A percentile compares a stretch with the other conserved stretches of the same genome.
Conservation (phyloP, 2,888 invertebrate species). For the Thelaira solivaga region DNA sequence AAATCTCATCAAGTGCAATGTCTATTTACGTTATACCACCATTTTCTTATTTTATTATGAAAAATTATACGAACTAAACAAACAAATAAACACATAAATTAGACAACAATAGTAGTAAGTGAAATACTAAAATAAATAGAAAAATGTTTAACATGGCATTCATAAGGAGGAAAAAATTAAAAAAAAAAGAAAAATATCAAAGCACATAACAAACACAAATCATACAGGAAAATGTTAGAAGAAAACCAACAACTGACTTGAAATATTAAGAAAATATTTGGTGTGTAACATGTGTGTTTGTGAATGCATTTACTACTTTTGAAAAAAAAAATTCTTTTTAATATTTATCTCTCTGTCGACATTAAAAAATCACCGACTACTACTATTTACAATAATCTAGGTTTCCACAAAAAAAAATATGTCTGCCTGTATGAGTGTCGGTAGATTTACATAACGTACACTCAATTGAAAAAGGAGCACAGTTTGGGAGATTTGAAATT, state of each 20-base stretch:
- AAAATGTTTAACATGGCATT: conserved; percentile 34
- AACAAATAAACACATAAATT: conserved; percentile 8
- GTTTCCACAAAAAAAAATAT: too few relatives aligned
- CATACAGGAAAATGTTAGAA: conserved; percentile 10
- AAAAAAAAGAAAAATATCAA: background rate
- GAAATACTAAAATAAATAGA: conserved; percentile 24
- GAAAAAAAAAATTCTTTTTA: too few relatives aligned
- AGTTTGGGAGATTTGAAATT: too few relatives aligned
- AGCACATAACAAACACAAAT: too few relatives aligned
- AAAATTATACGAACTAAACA: conserved; percentile 23
- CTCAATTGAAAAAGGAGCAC: too few relatives aligned
- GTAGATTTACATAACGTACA: too few relatives aligned
- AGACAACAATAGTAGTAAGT: conserved; percentile 28
- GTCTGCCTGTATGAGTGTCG: too few relatives aligned
- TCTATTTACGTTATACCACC: conserved; percentile 26
- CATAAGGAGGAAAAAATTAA: background rate
- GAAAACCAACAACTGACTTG: conserved; percentile 47
- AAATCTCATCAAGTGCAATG: conserved; percentile 59
- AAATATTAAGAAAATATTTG: background rate
- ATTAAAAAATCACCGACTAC: too few relatives aligned
- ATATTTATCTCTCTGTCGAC: too few relatives aligned
- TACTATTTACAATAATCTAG: too few relatives aligned
- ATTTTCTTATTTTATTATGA: conserved; percentile 8
- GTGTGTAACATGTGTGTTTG: too few relatives aligned
- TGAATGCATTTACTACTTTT: conserved; percentile 1